These are phyloP conservation scores for Beaufortia kweichowensis DNA, from an alignment of 2,113 vertebrate genomes.

Conservation along the genomic window DNA sequence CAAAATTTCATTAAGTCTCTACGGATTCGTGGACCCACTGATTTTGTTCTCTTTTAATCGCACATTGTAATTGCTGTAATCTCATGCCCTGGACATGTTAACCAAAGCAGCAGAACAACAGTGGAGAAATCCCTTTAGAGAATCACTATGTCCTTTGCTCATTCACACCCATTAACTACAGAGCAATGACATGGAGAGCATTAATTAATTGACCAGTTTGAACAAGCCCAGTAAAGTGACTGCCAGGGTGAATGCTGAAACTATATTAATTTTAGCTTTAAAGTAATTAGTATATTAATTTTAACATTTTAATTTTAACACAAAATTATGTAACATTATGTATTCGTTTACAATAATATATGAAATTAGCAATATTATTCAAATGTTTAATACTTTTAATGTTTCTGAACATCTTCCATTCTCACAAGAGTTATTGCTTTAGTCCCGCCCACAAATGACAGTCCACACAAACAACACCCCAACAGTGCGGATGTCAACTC, in stretches of 20 bases:
- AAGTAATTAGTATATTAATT: no score
- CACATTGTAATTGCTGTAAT: not conserved
- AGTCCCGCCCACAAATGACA: no score
- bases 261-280: no score
- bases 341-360: no score
- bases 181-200: not conserved
- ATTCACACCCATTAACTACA: slow-evolving; percentile 23
- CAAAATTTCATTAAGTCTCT: not conserved
- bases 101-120: slow-evolving; percentile 1
- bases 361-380: no score
- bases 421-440: no score
- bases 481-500: no score
- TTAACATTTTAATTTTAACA: no score
- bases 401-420: no score
- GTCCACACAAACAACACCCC: no score
- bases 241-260: not conserved
- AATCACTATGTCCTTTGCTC: not conserved
- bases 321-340: no score
- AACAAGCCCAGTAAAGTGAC: slow-evolving; percentile 9
- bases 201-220: slow-evolving; percentile 17
- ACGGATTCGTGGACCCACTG: not conserved
- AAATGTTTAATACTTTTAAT: no score
- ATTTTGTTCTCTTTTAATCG: not conserved
- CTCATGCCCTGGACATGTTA: slow-evolving; percentile 8
- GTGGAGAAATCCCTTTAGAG: not conserved